Evolutionary conservation across 2,797 vertebrate genomes (phyloP).

Genomic region (Pelochelys cantorii): DNA sequence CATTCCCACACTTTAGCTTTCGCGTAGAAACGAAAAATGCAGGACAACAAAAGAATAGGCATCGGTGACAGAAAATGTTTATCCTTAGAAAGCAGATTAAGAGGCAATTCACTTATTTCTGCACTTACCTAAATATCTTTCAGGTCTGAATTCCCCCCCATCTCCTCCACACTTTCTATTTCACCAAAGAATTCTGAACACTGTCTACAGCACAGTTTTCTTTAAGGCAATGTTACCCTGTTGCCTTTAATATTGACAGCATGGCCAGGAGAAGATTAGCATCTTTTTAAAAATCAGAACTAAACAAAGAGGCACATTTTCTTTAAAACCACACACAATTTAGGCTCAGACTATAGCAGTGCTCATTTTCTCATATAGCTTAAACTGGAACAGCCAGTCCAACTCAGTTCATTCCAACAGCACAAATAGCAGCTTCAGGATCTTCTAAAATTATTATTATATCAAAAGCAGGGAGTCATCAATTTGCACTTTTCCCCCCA

Average conservation of each 20-base stretch:
- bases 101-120: conserved; percentile 57
- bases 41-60: conserved; percentile 35
- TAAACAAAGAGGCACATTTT: conserved; percentile 80
- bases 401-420: conserved; percentile 75
- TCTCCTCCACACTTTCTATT: conserved; percentile 46
- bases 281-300: conserved; percentile 79
- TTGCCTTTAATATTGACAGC: conserved; percentile 84
- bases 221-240: conserved; percentile 84
- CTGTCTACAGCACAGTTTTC: conserved; percentile 56
- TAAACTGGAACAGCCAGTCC: conserved; percentile 84
- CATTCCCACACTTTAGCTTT: conserved; percentile 46
- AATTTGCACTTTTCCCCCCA: neutral
- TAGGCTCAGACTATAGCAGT: conserved; percentile 88
- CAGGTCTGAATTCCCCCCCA: conserved; percentile 43
- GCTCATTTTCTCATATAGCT: conserved; percentile 88
- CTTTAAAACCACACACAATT: conserved; percentile 80
- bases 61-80: conserved; percentile 35
- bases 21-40: conserved; percentile 11
- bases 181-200: conserved; percentile 56
- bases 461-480: conserved; percentile 76
- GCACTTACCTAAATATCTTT: conserved; percentile 63
- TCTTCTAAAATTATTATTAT: conserved; percentile 77
- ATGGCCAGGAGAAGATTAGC: conserved; percentile 76
- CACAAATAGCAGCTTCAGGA: conserved; percentile 88
- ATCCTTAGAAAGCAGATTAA: conserved; percentile 49